Evolutionary conservation across 2,113 vertebrate genomes (phyloP).

Genomic region (Bos javanicus): DNA sequence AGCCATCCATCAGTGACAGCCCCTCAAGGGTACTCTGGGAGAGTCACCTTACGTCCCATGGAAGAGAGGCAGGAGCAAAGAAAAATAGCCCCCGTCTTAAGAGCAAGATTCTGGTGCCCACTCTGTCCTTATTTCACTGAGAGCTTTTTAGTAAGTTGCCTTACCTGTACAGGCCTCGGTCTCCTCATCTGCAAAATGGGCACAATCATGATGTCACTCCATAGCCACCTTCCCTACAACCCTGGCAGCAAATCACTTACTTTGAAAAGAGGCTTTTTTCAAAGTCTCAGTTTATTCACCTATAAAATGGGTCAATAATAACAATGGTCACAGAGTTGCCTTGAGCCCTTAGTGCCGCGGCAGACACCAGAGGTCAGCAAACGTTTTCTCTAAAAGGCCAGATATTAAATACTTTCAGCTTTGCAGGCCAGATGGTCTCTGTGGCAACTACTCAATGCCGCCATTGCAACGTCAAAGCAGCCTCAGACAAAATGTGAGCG

Average conservation of each 20-base stretch:
- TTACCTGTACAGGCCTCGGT: not conserved
- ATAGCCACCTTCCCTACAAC: not conserved
- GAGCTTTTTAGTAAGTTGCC: not conserved
- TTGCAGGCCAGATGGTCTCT: not conserved
- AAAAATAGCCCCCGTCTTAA: not conserved
- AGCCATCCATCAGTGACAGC: not conserved
- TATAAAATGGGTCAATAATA: not conserved
- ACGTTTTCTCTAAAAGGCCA: not conserved
- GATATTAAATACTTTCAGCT: not conserved
- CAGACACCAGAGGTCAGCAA: not conserved
- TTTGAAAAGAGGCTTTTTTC: not conserved
- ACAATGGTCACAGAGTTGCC: not conserved
- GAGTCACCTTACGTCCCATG: not conserved
- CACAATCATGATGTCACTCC: not conserved
- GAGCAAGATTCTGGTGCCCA: not conserved
- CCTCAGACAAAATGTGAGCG: not conserved
- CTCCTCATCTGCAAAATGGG: not conserved
- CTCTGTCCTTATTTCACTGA: not conserved
- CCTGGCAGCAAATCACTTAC: too few species aligned
- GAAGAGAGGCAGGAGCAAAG: not conserved
- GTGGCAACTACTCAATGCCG: not conserved
- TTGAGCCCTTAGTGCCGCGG: not conserved
- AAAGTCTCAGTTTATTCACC: not conserved
- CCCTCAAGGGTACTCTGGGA: not conserved
- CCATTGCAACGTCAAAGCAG: fast-evolving